A percentile compares a stretch with the other conserved stretches of the same genome.
Conservation (phyloP, 2,113 vertebrate genomes). For the Gadus macrocephalus region DNA sequence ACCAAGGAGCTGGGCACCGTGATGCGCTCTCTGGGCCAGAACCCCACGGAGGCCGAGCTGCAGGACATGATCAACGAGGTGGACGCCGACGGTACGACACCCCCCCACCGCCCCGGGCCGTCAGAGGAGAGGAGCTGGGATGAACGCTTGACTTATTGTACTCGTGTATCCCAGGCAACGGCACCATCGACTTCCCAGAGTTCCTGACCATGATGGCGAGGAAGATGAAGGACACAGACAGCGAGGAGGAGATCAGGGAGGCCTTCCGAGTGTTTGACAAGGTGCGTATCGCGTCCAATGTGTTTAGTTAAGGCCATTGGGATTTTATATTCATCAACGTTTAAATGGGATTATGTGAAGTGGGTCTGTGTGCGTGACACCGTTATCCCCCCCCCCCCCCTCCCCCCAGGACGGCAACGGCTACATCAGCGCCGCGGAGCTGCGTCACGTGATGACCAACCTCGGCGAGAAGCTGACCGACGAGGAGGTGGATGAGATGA, state of each 20-base stretch:
- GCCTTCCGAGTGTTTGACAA: conserved; percentile 99
- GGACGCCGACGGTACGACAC: conserved; percentile 85
- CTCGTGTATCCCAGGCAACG: conserved; percentile 78
- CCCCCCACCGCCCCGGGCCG: not conserved
- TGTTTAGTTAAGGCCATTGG: no score
- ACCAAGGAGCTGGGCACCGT: conserved; percentile 97
- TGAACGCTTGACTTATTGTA: not conserved
- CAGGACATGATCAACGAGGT: conserved; percentile 99
- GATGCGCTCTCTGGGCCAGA: conserved; percentile 97
- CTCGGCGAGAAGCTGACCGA: conserved; percentile 97
- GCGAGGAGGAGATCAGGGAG: conserved; percentile 96
- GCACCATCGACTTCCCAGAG: conserved; percentile 97
- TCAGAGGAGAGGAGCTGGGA: not conserved
- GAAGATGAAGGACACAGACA: conserved; percentile 99
- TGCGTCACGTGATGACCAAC: conserved; percentile 98
- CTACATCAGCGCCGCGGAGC: conserved; percentile 94
- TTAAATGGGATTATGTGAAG: no score
- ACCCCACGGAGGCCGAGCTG: conserved; percentile 93
- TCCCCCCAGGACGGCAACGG: conserved; percentile 86
- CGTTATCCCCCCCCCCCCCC: conserved; percentile 42
- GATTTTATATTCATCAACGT: no score
- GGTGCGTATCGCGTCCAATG: conserved; percentile 57
- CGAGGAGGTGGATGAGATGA: conserved; percentile 98
- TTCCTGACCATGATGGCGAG: conserved; percentile 99
- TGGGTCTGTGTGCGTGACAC: conserved; percentile 23